Base-by-base conservation (phyloP, 2,888 invertebrate genomes). In the Parapristionchus giblindavisi region DNA sequence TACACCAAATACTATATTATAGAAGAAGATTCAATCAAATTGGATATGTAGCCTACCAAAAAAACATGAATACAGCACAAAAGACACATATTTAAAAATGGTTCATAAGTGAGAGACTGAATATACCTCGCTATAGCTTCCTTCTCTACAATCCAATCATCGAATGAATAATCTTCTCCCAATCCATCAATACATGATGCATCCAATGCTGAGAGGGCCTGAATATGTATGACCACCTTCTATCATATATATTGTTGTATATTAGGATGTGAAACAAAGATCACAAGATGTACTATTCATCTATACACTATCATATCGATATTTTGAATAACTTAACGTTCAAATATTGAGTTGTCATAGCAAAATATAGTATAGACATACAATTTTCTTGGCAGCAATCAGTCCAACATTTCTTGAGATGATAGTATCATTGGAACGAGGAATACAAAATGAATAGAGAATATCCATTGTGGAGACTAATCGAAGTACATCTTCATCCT, bases 121-220 rank as follows among this genome's bases (percentile, higher is more conserved):
- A 11, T 72, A 6, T 56, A 78, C 78, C 75, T 78, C 34, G 77
- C 70, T 21, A 77, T 66, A n/a, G 61, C 61, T 52, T 78, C 78
- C 70, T 65, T 78, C 73, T 78, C 78, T 11, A 65, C 24, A n/a
- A 73, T 77, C 77, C 77, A 78, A 29, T 78, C 78, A 3, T 52
- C 54, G 56, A 78, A 78, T 24, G 68, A 17, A 14, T 75, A 60
- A 29, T 78, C 78, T 4, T 21, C 52, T 11, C 65, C 63, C 38
- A 78, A 34, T 38, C 75, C 72, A 54, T 78, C 78, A 6, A 74
- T 73, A 61, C 78, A 78, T 14, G 75, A 36, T 8, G 66, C 52
- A n/a, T 78, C 77, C 36, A 76, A 36, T 3, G 75, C 61, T 27
- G 63, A 65, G 21, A 38, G 38, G 11, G 78, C 78, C 77, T 77